Evolutionary conservation across 2,113 vertebrate species (phyloP).

Genomic region (Poecilia latipinna): DNA sequence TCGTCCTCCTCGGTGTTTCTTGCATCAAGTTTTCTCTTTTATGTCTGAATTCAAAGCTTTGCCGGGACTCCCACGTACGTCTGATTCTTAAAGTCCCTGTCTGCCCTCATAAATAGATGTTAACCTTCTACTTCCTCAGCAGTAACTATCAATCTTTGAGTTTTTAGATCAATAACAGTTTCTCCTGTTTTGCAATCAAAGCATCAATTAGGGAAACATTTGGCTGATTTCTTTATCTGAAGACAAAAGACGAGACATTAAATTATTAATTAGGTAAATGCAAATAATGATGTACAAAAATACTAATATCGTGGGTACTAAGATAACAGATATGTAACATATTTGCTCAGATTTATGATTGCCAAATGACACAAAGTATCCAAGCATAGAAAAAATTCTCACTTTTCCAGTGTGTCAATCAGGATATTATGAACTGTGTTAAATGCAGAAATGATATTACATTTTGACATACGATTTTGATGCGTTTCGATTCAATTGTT

Average conservation of each 20-base stretch:
- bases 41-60: constrained; percentile 71
- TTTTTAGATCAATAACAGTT: neutral
- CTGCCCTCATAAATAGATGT: constrained; percentile 45
- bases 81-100: constrained; percentile 54
- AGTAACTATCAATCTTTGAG: constrained; percentile 21
- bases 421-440: no score
- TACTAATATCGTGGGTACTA: neutral
- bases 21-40: constrained; percentile 66
- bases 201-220: neutral
- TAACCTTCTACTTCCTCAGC: constrained; percentile 42
- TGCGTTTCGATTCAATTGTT: no score
- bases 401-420: no score
- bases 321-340: no score
- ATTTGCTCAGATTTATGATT: no score
- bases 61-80: constrained; percentile 61
- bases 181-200: constrained; percentile 36
- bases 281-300: neutral
- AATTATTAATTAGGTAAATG: neutral
- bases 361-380: no score
- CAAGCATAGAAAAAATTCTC: no score
- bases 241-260: neutral
- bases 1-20: constrained; percentile 44
- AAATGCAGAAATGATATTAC: no score
- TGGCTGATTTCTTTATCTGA: neutral
- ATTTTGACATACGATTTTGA: no score